Evolutionary conservation across 2,113 vertebrate genomes (phyloP).

Genomic region (Cryptotis parvus): DNA sequence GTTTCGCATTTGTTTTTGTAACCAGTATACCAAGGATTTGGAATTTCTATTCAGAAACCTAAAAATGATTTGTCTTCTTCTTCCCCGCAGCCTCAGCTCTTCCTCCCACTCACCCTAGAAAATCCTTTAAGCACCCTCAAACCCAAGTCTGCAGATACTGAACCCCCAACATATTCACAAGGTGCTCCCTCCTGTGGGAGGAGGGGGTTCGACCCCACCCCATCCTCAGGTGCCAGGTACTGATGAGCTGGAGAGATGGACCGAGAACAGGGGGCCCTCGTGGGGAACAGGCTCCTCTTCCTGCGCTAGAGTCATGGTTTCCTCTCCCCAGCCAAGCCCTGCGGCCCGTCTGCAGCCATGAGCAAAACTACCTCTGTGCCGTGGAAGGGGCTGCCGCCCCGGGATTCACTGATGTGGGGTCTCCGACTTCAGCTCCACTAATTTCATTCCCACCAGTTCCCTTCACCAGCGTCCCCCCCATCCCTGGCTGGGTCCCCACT

Average conservation of each 20-base stretch:
- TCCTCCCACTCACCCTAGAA: conserved; percentile 54
- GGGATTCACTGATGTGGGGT: neutral
- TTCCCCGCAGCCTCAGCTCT: too few relatives aligned
- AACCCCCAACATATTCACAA: too few relatives aligned
- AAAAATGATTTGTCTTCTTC: too few relatives aligned
- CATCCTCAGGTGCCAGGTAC: too few relatives aligned
- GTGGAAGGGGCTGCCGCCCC: neutral
- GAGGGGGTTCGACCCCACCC: too few relatives aligned
- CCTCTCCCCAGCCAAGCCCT: neutral
- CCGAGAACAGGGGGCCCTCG: too few relatives aligned
- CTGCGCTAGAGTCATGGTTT: too few relatives aligned
- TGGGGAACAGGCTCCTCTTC: too few relatives aligned
- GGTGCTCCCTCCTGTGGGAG: too few relatives aligned
- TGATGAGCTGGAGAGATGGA: too few relatives aligned
- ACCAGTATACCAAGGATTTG: neutral
- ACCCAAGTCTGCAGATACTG: too few relatives aligned
- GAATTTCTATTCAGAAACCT: conserved; percentile 35
- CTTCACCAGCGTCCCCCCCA: neutral
- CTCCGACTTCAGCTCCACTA: neutral
- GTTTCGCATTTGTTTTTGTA: conserved; percentile 60
- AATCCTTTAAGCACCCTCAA: conserved; percentile 1
- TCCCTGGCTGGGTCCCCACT: too few relatives aligned
- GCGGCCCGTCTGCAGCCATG: neutral
- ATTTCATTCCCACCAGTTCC: neutral
- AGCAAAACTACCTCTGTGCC: neutral